Base-by-base conservation (phyloP, 1,140 invertebrate genomes). In the Nephila pilipes region DNA sequence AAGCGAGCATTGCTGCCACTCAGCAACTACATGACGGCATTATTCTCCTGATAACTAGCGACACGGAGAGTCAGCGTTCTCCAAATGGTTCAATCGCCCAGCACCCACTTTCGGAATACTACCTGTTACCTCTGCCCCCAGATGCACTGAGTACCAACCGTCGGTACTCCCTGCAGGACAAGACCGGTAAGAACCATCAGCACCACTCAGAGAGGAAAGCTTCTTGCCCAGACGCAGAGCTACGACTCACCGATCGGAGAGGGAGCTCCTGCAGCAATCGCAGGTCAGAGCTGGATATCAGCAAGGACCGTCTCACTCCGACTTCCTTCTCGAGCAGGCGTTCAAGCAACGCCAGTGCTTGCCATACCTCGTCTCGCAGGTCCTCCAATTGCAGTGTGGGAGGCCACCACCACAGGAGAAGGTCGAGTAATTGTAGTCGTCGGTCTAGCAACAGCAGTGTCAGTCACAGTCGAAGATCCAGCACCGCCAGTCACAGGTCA, bases 71-170 rank as follows among this genome's bases (percentile, higher is more conserved):
- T 25, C 83, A 93, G 46, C 18, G 91, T 25, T 92, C 90, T 18
- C 90, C 90, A 6, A 92, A 92, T 58, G 91, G 91, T 14, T 87
- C 91, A 12, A 38, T 87, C 3, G 57, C 81, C 25, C 83, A 93
- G 29, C 91, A 93, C 32, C 91, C 83, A 8, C 32, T 93, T 14
- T 93, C 91, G 2, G 91, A 93, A 85, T 93, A 87, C 81, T 93
- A 93, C 57, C 81, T 93, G 60, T 60, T 93, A 25, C 91, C 91
- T 16, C 14, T 93, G 29, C 83, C 91, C 10, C 91, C 36, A 46
- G 91, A 93, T 65, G 91, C 91, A 14, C 29, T 85, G 58, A 57
- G 79, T 54, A 58, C 79, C 16, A 92, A 92, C 20, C n/a, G 91
- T 38, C n/a, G 91, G 22, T 87, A 87, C 63, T 93, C 91, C 46